These are phyloP conservation scores for Acleris sparsana DNA, from an alignment of 2,888 invertebrate species.

Conservation along the genomic window DNA sequence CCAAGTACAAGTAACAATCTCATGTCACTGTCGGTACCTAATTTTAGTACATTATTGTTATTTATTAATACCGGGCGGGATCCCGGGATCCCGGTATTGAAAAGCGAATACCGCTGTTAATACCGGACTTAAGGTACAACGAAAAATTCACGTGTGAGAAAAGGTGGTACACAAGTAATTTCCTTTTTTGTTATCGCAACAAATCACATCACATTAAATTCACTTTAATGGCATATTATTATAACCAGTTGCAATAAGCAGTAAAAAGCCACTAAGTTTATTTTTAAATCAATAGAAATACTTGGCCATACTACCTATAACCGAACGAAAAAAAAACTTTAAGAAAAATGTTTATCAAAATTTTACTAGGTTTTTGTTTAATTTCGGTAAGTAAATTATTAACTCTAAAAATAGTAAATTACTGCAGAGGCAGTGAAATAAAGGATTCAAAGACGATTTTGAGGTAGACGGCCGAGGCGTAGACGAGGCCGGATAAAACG, in stretches of 20 bases:
- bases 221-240: neutral
- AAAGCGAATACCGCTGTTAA: too few relatives aligned
- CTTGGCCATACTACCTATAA: neutral
- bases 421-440: too few relatives aligned
- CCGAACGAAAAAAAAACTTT: neutral
- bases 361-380: slow-evolving; percentile 2
- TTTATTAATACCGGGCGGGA: too few relatives aligned
- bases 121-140: too few relatives aligned
- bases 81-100: too few relatives aligned
- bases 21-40: too few relatives aligned
- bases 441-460: too few relatives aligned
- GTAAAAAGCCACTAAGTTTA: neutral
- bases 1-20: too few relatives aligned
- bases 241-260: neutral
- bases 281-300: neutral
- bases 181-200: neutral
- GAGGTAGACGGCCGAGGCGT: too few relatives aligned
- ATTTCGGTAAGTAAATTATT: slow-evolving; percentile 12
- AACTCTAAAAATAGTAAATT: too few relatives aligned
- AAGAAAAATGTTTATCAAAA: neutral
- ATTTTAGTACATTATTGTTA: too few relatives aligned
- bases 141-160: neutral
- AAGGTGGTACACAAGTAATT: neutral
- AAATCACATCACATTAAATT: slow-evolving; percentile 4
- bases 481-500: too few relatives aligned